Conservation (phyloP, 2,797 vertebrate genomes). For the Micrastur ruficollis region DNA sequence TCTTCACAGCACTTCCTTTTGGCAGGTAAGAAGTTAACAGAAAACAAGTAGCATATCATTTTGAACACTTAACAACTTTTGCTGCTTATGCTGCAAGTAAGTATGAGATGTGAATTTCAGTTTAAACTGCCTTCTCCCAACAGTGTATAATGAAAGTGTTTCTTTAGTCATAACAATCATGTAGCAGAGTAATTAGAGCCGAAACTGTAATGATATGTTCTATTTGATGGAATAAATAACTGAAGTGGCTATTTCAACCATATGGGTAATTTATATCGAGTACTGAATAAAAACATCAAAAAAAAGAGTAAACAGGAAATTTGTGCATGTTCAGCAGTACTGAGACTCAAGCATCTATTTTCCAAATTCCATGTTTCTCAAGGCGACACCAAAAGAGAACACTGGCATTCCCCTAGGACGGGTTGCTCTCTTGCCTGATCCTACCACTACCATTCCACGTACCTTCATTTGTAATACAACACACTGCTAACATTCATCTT, state of each 20-base stretch:
- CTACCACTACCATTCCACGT: neutral
- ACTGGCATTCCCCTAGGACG: neutral
- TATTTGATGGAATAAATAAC: neutral
- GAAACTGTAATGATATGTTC: neutral
- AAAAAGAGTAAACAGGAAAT: neutral
- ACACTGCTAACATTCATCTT: neutral
- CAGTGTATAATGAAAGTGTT: neutral
- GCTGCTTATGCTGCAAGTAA: neutral
- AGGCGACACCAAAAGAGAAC: neutral
- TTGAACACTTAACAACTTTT: neutral
- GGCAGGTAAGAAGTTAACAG: neutral
- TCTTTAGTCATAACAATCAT: neutral
- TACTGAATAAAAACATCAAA: neutral
- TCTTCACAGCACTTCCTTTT: neutral
- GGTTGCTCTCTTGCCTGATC: neutral
- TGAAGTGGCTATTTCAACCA: neutral
- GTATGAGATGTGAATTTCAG: neutral
- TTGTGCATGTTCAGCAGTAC: neutral
- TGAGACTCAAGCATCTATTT: neutral
- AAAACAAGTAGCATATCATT: neutral
- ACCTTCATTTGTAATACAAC: neutral
- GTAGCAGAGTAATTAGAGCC: neutral
- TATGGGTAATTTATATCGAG: neutral
- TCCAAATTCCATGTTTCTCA: neutral
- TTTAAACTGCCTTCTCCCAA: neutral